These are phyloP conservation scores for Glandiceps talaboti DNA, from an alignment of 53 echinoderm and acorn worm species.

Conservation along the genomic window DNA sequence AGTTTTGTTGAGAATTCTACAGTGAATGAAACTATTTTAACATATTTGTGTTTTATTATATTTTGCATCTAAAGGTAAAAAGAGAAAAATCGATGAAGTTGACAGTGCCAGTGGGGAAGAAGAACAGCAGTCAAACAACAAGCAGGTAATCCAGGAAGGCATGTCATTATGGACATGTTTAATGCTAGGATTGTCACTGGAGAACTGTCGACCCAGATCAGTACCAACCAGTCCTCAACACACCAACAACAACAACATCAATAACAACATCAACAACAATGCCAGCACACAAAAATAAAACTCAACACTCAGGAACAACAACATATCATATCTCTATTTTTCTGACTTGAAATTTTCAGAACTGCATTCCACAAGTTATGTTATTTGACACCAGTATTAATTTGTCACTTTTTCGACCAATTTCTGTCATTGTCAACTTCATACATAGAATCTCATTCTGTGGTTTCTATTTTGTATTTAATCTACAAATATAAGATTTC, in stretches of 20 bases:
- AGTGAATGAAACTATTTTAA: too few species aligned
- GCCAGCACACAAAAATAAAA: not conserved
- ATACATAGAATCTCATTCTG: too few species aligned
- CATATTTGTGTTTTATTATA: too few species aligned
- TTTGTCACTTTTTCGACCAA: too few species aligned
- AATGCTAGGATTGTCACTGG: slow-evolving; percentile 58
- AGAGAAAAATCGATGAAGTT: slow-evolving; percentile 41
- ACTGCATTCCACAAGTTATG: too few species aligned
- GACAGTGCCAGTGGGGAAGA: slow-evolving; percentile 5
- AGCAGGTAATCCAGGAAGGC: slow-evolving; percentile 77
- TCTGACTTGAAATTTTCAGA: too few species aligned
- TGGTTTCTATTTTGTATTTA: too few species aligned
- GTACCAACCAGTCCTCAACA: not conserved
- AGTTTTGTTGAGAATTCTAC: too few species aligned
- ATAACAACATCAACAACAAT: not conserved
- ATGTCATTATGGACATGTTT: slow-evolving; percentile 97
- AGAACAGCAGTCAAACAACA: slow-evolving; percentile 15
- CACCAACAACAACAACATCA: not conserved
- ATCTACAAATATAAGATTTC: too few species aligned
- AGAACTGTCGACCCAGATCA: slow-evolving; percentile 33
- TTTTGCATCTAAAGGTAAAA: slow-evolving; percentile 4
- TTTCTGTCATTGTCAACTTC: too few species aligned
- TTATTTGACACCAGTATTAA: too few species aligned
- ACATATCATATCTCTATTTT: not conserved
- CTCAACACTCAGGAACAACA: not conserved